phyloP scores from a whole-genome alignment of 2,888 invertebrate species.

The Tholera decimalis region DNA sequence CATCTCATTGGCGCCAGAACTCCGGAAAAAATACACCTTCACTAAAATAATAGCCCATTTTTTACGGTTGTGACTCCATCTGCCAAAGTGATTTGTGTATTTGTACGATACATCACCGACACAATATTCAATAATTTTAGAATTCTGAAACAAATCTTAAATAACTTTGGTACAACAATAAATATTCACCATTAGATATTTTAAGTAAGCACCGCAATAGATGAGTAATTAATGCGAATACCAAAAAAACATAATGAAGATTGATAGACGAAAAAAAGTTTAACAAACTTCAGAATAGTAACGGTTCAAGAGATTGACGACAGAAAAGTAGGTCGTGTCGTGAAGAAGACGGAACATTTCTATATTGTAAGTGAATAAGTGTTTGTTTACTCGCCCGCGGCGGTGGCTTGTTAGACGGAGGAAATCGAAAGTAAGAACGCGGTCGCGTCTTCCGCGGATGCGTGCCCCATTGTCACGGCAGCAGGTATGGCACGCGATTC shows the following conservation, averaged over 20 bases:
- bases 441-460: constrained; percentile 71
- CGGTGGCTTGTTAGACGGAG: constrained; percentile 62
- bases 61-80: constrained; percentile 26
- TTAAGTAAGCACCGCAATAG: constrained; percentile 35
- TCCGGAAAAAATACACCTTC: constrained; percentile 31
- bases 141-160: constrained; percentile 26
- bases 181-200: constrained; percentile 33
- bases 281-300: constrained; percentile 48
- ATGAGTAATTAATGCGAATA: constrained; percentile 52
- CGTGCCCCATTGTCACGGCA: constrained; percentile 69
- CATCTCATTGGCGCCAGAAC: constrained; percentile 14
- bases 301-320: constrained; percentile 52
- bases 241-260: constrained; percentile 45
- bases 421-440: constrained; percentile 80
- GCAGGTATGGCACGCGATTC: constrained; percentile 66
- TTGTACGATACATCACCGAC: constrained; percentile 26
- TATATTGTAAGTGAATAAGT: constrained; percentile 58
- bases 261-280: constrained; percentile 42
- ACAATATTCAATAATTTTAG: constrained; percentile 10
- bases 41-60: constrained; percentile 48
- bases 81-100: constrained; percentile 33
- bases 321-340: constrained; percentile 56
- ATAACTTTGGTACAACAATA: constrained; percentile 35
- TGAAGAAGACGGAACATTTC: constrained; percentile 52
- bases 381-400: constrained; percentile 63